Conservation (phyloP, 2,888 invertebrate species). For the Sialis fuliginosa region DNA sequence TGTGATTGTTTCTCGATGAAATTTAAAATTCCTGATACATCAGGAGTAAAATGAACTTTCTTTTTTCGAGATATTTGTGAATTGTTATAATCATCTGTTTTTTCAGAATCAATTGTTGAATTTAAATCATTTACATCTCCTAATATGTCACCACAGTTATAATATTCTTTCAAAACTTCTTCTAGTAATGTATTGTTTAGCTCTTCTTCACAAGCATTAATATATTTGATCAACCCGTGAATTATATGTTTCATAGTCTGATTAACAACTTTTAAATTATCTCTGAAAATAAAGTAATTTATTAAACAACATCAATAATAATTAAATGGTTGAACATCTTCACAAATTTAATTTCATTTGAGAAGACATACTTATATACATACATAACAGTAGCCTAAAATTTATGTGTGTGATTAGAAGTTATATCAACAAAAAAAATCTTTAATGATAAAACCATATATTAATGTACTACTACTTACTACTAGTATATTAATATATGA, state of each 20-base stretch:
- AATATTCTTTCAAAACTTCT: slow-evolving; percentile 31
- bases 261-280: slow-evolving; percentile 46
- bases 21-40: slow-evolving; percentile 37
- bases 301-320: background rate
- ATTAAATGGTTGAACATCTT: background rate
- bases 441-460: background rate
- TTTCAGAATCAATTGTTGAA: slow-evolving; percentile 11
- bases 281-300: slow-evolving; percentile 26
- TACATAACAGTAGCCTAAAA: background rate
- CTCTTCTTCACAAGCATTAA: slow-evolving; percentile 60
- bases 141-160: slow-evolving; percentile 14
- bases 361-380: background rate
- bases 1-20: slow-evolving; percentile 42
- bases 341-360: background rate
- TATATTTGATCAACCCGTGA: slow-evolving; percentile 52
- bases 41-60: slow-evolving; percentile 55
- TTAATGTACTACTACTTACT: background rate
- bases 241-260: slow-evolving; percentile 45
- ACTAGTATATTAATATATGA: background rate
- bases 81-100: slow-evolving; percentile 12
- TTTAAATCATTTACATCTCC: slow-evolving; percentile 13
- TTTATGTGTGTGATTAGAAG: background rate
- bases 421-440: background rate
- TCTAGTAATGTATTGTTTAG: slow-evolving; percentile 56
- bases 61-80: slow-evolving; percentile 18